phyloP scores from a whole-genome alignment of 1,140 invertebrate species.

The Scylla paramamosain region DNA sequence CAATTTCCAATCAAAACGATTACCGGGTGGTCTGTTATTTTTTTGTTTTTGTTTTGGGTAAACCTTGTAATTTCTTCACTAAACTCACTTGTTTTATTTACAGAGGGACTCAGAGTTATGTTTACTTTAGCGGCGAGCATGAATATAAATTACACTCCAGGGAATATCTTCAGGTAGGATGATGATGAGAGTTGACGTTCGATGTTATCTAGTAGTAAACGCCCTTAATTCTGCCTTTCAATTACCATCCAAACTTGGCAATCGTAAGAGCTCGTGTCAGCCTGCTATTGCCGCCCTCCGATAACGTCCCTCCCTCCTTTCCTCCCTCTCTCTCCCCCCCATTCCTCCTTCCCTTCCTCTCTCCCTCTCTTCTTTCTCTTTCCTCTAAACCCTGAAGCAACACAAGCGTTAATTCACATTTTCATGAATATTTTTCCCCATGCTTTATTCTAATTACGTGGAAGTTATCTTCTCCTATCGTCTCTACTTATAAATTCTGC shows the following conservation, averaged over 20 bases:
- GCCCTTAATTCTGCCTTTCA: background rate
- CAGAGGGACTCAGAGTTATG: background rate
- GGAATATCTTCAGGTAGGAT: background rate
- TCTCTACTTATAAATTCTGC: too few species aligned
- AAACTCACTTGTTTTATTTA: background rate
- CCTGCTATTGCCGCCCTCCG: background rate
- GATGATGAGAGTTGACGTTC: background rate
- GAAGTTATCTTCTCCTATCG: too few species aligned
- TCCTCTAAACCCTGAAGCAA: background rate
- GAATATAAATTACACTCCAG: background rate
- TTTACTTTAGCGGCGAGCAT: background rate
- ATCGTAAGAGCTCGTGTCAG: background rate
- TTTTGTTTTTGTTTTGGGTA: background rate
- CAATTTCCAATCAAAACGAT: conserved; percentile 23
- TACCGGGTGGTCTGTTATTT: background rate
- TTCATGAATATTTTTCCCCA: too few species aligned
- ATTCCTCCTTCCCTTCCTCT: background rate
- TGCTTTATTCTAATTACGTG: too few species aligned
- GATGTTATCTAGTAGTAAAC: background rate
- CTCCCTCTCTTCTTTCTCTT: background rate
- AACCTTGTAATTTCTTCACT: background rate
- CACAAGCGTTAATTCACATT: too few species aligned
- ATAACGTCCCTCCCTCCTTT: background rate
- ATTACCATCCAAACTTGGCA: background rate
- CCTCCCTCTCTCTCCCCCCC: background rate